Conservation (phyloP, 2,888 invertebrate species). For the Dysmachus trigonus region DNA sequence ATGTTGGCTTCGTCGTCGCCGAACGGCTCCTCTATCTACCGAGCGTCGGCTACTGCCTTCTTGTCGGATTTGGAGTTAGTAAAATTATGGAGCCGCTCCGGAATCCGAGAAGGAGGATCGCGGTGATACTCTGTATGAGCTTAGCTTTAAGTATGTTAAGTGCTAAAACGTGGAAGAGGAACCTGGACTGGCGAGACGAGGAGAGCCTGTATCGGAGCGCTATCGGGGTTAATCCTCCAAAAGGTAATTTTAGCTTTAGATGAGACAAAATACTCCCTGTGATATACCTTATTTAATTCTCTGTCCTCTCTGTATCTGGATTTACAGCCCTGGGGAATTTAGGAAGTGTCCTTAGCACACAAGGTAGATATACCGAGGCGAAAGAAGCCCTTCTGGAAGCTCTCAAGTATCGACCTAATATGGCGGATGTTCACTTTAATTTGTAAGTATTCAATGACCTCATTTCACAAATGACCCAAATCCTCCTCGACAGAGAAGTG, state of each 20-base stretch:
- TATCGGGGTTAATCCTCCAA: constrained; percentile 93
- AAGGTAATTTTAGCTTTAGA: constrained; percentile 79
- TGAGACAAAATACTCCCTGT: neutral
- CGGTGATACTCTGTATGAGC: constrained; percentile 62
- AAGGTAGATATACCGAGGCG: constrained; percentile 87
- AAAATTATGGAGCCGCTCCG: constrained; percentile 59
- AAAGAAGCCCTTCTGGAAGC: constrained; percentile 92
- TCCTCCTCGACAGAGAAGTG: neutral
- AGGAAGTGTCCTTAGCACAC: constrained; percentile 92
- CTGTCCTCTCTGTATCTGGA: constrained; percentile 43
- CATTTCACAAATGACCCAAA: neutral
- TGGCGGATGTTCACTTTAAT: constrained; percentile 99
- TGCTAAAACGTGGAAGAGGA: constrained; percentile 81
- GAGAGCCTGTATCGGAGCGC: constrained; percentile 93
- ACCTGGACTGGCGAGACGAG: constrained; percentile 92
- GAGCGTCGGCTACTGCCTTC: constrained; percentile 92
- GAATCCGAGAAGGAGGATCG: constrained; percentile 56
- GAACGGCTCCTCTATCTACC: constrained; percentile 96
- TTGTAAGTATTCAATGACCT: constrained; percentile 76
- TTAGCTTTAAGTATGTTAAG: constrained; percentile 75
- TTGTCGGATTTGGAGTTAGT: constrained; percentile 79
- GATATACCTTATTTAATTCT: constrained; percentile 25
- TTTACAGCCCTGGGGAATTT: constrained; percentile 93
- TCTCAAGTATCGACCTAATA: constrained; percentile 89
- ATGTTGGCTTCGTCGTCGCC: constrained; percentile 98